phyloP scores from a whole-genome alignment of 1,140 invertebrate species.

The Drosophila pseudoobscura region DNA sequence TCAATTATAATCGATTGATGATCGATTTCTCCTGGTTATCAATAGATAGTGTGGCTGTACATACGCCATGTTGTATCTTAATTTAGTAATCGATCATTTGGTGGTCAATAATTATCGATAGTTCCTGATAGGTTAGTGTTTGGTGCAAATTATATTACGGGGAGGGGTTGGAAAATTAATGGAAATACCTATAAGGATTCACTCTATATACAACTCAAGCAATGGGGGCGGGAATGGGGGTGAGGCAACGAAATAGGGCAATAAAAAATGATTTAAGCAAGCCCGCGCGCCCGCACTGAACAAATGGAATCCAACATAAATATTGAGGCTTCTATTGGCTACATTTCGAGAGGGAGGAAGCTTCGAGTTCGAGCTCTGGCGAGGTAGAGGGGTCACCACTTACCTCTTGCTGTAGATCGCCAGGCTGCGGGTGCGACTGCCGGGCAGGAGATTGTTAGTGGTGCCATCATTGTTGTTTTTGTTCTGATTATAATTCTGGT shows the following conservation, averaged over 20 bases:
- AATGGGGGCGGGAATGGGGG: too few species aligned
- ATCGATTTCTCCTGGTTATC: too few species aligned
- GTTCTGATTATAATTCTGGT: constrained; percentile 15
- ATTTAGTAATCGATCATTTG: too few species aligned
- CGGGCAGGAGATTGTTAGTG: constrained; percentile 59
- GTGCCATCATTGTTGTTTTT: constrained; percentile 66
- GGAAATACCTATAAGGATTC: not conserved
- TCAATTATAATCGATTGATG: too few species aligned
- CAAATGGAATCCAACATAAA: constrained; percentile 50
- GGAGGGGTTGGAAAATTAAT: not conserved
- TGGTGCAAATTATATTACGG: constrained; percentile 7
- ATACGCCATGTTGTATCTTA: too few species aligned
- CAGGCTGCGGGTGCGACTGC: constrained; percentile 75
- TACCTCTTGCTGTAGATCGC: constrained; percentile 82
- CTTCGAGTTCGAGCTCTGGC: not conserved
- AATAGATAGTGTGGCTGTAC: too few species aligned
- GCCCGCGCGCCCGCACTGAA: constrained; percentile 8
- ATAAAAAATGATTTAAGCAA: not conserved
- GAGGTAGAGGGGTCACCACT: constrained; percentile 43
- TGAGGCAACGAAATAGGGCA: constrained; percentile 3
- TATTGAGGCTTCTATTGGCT: constrained; percentile 10
- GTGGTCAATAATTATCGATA: not conserved
- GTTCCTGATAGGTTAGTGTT: constrained; percentile 16
- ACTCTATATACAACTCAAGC: constrained; percentile 2
- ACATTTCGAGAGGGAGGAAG: constrained; percentile 23